Conservation (phyloP, 2,797 vertebrate genomes). For the Mergus octosetaceus region DNA sequence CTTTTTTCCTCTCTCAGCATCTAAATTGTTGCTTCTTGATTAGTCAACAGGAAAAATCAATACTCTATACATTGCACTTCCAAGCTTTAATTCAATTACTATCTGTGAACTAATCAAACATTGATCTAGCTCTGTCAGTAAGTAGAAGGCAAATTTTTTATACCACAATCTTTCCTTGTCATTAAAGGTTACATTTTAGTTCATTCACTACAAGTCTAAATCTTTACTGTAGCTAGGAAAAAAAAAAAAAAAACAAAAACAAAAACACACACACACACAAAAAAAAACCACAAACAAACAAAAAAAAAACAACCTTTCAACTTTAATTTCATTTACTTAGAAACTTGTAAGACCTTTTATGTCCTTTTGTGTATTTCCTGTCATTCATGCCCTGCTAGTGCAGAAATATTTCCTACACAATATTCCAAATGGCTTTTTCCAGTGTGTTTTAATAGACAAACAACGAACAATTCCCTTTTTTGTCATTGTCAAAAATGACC, state of each 20-base stretch:
- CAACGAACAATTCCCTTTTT: neutral
- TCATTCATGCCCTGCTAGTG: neutral
- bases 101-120: conserved; percentile 64
- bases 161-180: conserved; percentile 8
- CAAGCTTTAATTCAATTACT: conserved; percentile 68
- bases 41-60: conserved; percentile 71
- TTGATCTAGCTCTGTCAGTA: conserved; percentile 56
- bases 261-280: too few species aligned
- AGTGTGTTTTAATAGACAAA: neutral
- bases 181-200: conserved; percentile 15
- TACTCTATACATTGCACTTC: conserved; percentile 46
- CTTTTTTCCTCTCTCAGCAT: conserved; percentile 34
- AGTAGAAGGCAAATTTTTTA: conserved; percentile 10
- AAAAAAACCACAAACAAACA: too few species aligned
- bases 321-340: conserved; percentile 21
- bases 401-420: neutral
- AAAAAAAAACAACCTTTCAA: neutral
- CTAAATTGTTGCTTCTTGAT: conserved; percentile 65
- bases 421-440: neutral
- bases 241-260: neutral
- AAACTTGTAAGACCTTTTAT: neutral
- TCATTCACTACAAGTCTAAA: neutral
- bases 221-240: neutral
- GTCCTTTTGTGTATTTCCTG: neutral
- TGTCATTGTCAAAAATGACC: neutral